Percentiles rank a stretch among this genome's conserved stretches.
Conservation (phyloP, 1,140 invertebrate species). For the Camponotus pennsylvanicus region DNA sequence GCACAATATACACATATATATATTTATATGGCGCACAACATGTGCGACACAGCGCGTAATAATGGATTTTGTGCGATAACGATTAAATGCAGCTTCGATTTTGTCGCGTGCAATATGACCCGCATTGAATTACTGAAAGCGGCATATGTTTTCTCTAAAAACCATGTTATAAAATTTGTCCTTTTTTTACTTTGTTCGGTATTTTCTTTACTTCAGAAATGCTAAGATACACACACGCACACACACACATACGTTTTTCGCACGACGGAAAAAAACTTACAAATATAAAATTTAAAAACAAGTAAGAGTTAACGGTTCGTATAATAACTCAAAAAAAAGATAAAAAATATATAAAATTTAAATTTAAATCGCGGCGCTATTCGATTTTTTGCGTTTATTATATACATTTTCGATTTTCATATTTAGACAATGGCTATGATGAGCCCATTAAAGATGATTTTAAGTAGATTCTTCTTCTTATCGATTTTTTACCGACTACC, state of each 20-base stretch:
- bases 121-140: neutral
- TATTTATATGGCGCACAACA: too few species aligned
- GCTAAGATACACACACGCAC: too few species aligned
- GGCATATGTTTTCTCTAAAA: neutral
- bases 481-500: conserved; percentile 18
- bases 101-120: neutral
- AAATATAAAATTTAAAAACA: neutral
- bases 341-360: too few species aligned
- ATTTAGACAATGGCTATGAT: neutral
- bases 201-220: too few species aligned
- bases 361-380: neutral
- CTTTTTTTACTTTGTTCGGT: neutral
- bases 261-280: too few species aligned
- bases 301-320: too few species aligned
- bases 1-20: too few species aligned
- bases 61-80: neutral
- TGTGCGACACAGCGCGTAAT: neutral
- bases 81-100: neutral
- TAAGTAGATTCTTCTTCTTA: conserved; percentile 30
- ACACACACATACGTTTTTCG: too few species aligned
- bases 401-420: conserved; percentile 2
- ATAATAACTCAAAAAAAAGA: too few species aligned
- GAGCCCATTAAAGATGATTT: neutral
- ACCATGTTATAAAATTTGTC: neutral
- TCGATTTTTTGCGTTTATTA: too few species aligned